These are phyloP conservation scores for Epizoanthus ramosus DNA, from an alignment of 92 coral and sea anemone genomes.

Conservation along the genomic window DNA sequence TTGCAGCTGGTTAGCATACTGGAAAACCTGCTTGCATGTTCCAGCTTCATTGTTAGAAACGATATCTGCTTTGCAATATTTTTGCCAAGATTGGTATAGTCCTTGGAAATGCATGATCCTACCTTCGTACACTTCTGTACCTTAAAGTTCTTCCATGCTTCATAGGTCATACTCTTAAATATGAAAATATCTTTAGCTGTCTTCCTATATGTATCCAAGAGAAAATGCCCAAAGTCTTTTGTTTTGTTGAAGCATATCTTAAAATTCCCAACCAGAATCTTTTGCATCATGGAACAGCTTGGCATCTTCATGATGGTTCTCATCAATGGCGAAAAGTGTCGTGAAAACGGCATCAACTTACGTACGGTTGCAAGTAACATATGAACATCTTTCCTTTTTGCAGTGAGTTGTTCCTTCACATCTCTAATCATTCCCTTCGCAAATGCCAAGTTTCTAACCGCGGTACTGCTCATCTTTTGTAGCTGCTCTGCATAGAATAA, in stretches of 20 bases:
- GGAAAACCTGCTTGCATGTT: slow-evolving; percentile 32
- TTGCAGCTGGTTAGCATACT: slow-evolving; percentile 38
- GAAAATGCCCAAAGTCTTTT: slow-evolving; percentile 57
- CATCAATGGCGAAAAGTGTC: slow-evolving; percentile 60
- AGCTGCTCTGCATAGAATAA: too few species aligned
- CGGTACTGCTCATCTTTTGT: too few species aligned
- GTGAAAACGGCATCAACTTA: slow-evolving; percentile 65
- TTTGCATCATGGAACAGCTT: slow-evolving; percentile 55
- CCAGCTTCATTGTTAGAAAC: slow-evolving; percentile 52
- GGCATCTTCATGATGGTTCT: slow-evolving; percentile 64
- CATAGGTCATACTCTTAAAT: slow-evolving; percentile 60
- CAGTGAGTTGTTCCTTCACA: slow-evolving; percentile 9
- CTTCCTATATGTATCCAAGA: slow-evolving; percentile 55
- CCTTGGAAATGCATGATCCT: slow-evolving; percentile 71
- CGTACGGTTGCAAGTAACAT: slow-evolving; percentile 52
- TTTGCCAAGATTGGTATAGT: slow-evolving; percentile 70
- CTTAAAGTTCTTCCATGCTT: slow-evolving; percentile 69
- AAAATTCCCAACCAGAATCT: slow-evolving; percentile 46
- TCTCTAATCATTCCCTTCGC: too few species aligned
- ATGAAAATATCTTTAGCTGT: slow-evolving; percentile 51
- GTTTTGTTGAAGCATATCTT: slow-evolving; percentile 64
- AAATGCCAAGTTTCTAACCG: too few species aligned
- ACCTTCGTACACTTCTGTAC: slow-evolving; percentile 68
- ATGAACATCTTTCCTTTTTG: neutral
- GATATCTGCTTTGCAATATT: slow-evolving; percentile 45